Evolutionary conservation across 2,113 vertebrate species (phyloP).

Genomic region (Grantiella picta): DNA sequence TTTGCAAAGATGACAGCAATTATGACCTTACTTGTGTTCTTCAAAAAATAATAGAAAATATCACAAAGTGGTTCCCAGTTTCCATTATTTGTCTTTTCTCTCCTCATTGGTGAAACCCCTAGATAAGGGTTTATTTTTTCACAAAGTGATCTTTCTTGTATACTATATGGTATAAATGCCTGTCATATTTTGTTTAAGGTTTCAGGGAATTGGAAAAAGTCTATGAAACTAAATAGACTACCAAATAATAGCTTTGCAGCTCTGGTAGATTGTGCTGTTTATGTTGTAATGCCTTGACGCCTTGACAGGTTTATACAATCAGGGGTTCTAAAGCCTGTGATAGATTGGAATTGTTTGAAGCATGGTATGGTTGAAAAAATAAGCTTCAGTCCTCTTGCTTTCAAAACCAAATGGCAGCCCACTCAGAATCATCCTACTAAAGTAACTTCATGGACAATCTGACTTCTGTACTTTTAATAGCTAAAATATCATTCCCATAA

Average conservation of each 20-base stretch:
- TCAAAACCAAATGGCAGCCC: slow-evolving; percentile 24
- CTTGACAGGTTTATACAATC: slow-evolving; percentile 70
- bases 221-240: slow-evolving; percentile 74
- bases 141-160: slow-evolving; percentile 43
- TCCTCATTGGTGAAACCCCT: slow-evolving; percentile 9
- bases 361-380: slow-evolving; percentile 18
- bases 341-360: slow-evolving; percentile 62
- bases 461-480: slow-evolving; percentile 63
- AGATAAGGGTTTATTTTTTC: neutral
- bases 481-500: slow-evolving; percentile 59
- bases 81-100: slow-evolving; percentile 7
- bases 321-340: slow-evolving; percentile 58
- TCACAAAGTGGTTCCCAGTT: neutral
- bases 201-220: slow-evolving; percentile 63
- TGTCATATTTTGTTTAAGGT: slow-evolving; percentile 72
- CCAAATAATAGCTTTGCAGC: slow-evolving; percentile 62
- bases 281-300: slow-evolving; percentile 56
- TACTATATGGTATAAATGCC: slow-evolving; percentile 55
- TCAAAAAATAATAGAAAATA: neutral
- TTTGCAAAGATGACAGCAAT: neutral
- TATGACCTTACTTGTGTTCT: neutral
- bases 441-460: slow-evolving; percentile 58
- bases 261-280: slow-evolving; percentile 65
- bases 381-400: slow-evolving; percentile 23
- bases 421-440: slow-evolving; percentile 54